Evolutionary conservation across 1,140 invertebrate genomes (phyloP).

Genomic region (Heliconius himera): DNA sequence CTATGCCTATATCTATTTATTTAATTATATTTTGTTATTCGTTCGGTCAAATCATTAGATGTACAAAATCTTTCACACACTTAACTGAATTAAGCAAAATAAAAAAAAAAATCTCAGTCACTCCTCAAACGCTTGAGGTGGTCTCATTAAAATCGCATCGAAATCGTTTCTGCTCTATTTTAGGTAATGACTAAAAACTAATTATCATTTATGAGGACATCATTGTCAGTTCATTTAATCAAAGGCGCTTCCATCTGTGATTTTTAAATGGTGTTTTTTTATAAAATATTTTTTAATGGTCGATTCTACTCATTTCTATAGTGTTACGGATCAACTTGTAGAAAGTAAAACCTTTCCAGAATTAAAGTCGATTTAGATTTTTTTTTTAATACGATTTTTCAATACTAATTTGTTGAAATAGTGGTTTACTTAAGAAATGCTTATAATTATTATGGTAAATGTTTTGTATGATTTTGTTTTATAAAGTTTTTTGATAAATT

Average conservation of each 20-base stretch:
- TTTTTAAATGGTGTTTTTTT: neutral
- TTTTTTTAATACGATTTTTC: neutral
- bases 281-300: neutral
- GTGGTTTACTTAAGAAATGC: too few relatives aligned
- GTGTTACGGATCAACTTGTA: neutral
- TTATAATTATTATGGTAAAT: too few relatives aligned
- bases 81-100: neutral
- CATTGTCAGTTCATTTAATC: constrained; percentile 22
- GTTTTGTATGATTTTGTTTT: too few relatives aligned
- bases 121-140: constrained; percentile 4
- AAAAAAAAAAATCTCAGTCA: neutral
- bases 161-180: constrained; percentile 20
- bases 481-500: too few relatives aligned
- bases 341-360: neutral
- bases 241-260: constrained; percentile 15
- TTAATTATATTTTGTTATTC: too few relatives aligned
- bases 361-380: neutral
- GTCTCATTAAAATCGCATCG: constrained; percentile 18
- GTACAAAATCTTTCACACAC: neutral
- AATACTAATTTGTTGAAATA: too few relatives aligned
- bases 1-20: too few relatives aligned
- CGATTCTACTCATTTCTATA: constrained; percentile 1
- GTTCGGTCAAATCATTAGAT: neutral
- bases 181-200: constrained; percentile 16
- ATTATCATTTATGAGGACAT: constrained; percentile 25